phyloP scores from a whole-genome alignment of 92 coral and sea anemone species.

The Porites rus region DNA sequence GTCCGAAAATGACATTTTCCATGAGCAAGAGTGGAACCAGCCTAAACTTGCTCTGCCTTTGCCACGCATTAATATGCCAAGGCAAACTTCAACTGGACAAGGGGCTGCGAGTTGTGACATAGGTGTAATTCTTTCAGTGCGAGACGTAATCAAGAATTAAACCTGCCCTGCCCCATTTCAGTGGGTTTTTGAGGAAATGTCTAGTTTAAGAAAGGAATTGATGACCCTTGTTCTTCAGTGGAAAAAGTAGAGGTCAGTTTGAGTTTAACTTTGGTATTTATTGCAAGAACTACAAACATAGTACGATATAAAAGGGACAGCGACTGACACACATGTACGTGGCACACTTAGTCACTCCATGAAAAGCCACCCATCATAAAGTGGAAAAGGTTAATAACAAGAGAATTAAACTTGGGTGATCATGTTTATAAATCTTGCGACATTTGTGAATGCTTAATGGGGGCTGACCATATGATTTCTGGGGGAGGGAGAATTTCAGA shows the following conservation, averaged over 20 bases:
- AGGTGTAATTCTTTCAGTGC: conserved; percentile 36
- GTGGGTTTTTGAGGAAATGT: conserved; percentile 32
- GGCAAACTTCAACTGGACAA: conserved; percentile 26
- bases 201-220: conserved; percentile 9
- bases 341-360: no score
- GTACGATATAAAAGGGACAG: no score
- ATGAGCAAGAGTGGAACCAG: conserved; percentile 20
- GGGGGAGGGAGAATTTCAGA: no score
- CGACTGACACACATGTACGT: no score
- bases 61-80: conserved; percentile 45
- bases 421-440: no score
- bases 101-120: conserved; percentile 53
- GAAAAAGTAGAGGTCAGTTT: conserved; percentile 26
- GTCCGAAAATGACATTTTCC: not conserved
- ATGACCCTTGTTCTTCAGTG: conserved; percentile 38
- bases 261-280: no score
- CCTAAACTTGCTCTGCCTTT: conserved; percentile 23
- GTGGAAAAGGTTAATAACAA: no score
- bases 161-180: conserved; percentile 14
- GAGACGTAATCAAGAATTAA: conserved; percentile 9
- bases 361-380: no score
- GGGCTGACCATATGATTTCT: no score
- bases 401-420: no score
- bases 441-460: no score
- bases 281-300: no score